Percentiles rank a stretch among this genome's conserved stretches.
Conservation (phyloP, 2,888 invertebrate species). For the Hemistola chrysoprasaria region DNA sequence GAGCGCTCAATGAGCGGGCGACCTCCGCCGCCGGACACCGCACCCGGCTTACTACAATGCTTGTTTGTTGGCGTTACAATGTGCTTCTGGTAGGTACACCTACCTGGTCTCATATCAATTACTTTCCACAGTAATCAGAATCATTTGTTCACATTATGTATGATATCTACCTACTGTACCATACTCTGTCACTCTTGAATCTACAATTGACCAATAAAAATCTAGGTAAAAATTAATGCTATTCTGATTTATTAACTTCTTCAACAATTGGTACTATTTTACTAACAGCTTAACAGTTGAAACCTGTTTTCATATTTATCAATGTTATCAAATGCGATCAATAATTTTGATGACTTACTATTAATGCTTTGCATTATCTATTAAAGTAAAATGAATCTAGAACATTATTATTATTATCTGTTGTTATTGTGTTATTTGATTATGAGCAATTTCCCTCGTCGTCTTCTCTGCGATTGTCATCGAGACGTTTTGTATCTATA, state of each 20-base stretch:
- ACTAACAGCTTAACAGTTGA: not conserved
- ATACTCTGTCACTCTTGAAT: no score
- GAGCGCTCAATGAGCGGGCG: conserved; percentile 67
- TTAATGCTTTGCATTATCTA: conserved; percentile 28
- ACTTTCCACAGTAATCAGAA: conserved; percentile 8
- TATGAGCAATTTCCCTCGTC: conserved; percentile 32
- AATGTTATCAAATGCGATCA: conserved; percentile 25
- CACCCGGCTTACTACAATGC: conserved; percentile 62
- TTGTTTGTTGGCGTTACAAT: conserved; percentile 68
- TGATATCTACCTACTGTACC: no score
- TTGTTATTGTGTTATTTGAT: conserved; percentile 36
- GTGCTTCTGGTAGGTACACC: conserved; percentile 50
- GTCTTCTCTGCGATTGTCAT: conserved; percentile 16
- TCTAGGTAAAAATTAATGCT: no score
- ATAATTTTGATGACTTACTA: conserved; percentile 25
- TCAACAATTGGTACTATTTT: no score
- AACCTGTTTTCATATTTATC: conserved; percentile 9
- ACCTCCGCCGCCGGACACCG: conserved; percentile 72
- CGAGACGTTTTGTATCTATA: conserved; percentile 14
- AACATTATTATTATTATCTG: conserved; percentile 46
- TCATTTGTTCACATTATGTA: conserved; percentile 17
- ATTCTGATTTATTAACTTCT: no score
- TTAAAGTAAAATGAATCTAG: conserved; percentile 39
- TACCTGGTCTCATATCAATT: conserved; percentile 21
- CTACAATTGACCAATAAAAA: no score